phyloP scores from a whole-genome alignment of 2,888 invertebrate genomes.

The Apamea monoglypha region DNA sequence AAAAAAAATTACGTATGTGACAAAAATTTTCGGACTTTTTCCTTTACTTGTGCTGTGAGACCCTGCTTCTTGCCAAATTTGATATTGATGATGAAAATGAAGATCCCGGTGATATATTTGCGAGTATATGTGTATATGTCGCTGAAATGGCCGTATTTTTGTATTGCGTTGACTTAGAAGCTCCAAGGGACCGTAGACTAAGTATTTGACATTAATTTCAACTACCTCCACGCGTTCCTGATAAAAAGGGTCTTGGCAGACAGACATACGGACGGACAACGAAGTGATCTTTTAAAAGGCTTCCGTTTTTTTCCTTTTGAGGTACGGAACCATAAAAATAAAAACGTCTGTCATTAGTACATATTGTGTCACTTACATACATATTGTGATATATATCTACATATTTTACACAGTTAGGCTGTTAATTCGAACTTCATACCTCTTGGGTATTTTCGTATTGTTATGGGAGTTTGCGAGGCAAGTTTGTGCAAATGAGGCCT shows the following conservation, averaged over 20 bases:
- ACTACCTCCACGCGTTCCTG: neutral
- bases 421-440: neutral
- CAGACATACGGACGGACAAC: neutral
- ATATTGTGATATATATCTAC: too few species aligned
- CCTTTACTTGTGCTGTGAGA: too few species aligned
- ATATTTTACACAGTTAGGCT: neutral
- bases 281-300: neutral
- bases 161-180: too few species aligned
- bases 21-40: too few species aligned
- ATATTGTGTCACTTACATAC: neutral
- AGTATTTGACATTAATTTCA: neutral
- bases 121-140: neutral
- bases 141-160: neutral
- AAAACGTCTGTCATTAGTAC: neutral
- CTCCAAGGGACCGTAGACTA: neutral
- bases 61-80: too few species aligned
- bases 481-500: slow-evolving; percentile 30
- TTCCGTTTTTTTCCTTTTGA: neutral
- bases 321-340: neutral
- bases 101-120: too few species aligned
- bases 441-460: neutral
- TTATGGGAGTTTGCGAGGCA: slow-evolving; percentile 2
- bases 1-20: too few species aligned
- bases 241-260: neutral
- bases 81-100: too few species aligned